Evolutionary conservation across 1,140 invertebrate species (phyloP).

Genomic region (Ectropis grisescens): DNA sequence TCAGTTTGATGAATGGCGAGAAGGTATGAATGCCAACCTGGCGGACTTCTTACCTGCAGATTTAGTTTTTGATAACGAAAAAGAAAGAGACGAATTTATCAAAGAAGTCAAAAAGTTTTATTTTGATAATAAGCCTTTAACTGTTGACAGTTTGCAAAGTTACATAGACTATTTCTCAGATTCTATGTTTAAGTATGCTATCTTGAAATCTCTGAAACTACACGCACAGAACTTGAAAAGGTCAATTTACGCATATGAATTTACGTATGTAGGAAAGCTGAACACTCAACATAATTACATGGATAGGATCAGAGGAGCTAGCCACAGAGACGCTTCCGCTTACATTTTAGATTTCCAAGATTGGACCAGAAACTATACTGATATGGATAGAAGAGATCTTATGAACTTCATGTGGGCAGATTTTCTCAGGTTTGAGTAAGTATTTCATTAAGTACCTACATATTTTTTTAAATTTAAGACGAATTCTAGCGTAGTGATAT

Average conservation of each 20-base stretch:
- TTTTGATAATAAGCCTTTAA: constrained; percentile 39
- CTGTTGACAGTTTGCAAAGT: constrained; percentile 22
- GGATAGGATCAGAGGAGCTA: constrained; percentile 46
- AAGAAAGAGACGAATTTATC: constrained; percentile 24
- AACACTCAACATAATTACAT: constrained; percentile 45
- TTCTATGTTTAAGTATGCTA: constrained; percentile 51
- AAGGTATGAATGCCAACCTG: constrained; percentile 49
- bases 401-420: constrained; percentile 54
- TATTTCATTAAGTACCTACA: too few relatives aligned
- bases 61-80: constrained; percentile 30
- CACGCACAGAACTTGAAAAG: constrained; percentile 23
- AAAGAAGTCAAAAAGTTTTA: constrained; percentile 36
- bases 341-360: constrained; percentile 49
- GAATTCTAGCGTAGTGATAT: too few relatives aligned
- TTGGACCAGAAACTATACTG: constrained; percentile 27
- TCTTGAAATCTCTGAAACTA: constrained; percentile 42
- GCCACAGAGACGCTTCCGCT: constrained; percentile 52
- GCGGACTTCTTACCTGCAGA: constrained; percentile 44
- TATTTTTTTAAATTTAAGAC: too few relatives aligned
- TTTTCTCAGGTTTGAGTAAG: constrained; percentile 51
- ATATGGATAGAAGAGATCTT: constrained; percentile 42
- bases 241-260: constrained; percentile 47
- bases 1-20: constrained; percentile 46
- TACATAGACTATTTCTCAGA: constrained; percentile 57
- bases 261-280: constrained; percentile 47